phyloP scores from a whole-genome alignment of 2,888 invertebrate species.

The Conistra vaccinii region DNA sequence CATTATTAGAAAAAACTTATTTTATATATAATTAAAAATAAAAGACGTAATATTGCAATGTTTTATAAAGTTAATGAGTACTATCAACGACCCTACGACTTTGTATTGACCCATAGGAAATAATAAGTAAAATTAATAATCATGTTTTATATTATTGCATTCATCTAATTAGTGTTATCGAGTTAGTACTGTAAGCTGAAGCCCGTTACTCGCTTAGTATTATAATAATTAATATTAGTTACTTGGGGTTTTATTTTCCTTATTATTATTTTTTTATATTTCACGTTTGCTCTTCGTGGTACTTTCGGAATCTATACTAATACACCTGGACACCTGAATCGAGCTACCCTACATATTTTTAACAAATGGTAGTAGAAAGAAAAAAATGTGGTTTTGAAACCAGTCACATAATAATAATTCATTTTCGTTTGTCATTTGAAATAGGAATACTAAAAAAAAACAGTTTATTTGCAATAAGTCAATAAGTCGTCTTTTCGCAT shows the following conservation, averaged over 20 bases:
- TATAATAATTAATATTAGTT: conserved; percentile 7
- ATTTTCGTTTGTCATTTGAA: too few species aligned
- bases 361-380: too few species aligned
- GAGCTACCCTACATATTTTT: too few species aligned
- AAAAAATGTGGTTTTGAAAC: too few species aligned
- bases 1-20: background rate
- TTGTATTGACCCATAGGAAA: conserved; percentile 34
- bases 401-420: too few species aligned
- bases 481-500: too few species aligned
- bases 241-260: conserved; percentile 22
- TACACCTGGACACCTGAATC: too few species aligned
- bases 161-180: conserved; percentile 59
- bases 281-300: too few species aligned
- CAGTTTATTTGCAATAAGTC: too few species aligned
- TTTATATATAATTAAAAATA: conserved; percentile 1
- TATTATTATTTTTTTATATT: background rate
- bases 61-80: conserved; percentile 30
- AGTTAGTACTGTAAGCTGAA: background rate
- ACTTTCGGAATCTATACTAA: too few species aligned
- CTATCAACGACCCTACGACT: conserved; percentile 30
- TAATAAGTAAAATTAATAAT: conserved; percentile 51
- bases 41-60: conserved; percentile 12
- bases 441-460: too few species aligned
- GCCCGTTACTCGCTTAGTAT: background rate
- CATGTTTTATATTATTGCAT: conserved; percentile 43